Base-by-base conservation (phyloP, 1,140 invertebrate genomes). In the Neodiprion virginianus region DNA sequence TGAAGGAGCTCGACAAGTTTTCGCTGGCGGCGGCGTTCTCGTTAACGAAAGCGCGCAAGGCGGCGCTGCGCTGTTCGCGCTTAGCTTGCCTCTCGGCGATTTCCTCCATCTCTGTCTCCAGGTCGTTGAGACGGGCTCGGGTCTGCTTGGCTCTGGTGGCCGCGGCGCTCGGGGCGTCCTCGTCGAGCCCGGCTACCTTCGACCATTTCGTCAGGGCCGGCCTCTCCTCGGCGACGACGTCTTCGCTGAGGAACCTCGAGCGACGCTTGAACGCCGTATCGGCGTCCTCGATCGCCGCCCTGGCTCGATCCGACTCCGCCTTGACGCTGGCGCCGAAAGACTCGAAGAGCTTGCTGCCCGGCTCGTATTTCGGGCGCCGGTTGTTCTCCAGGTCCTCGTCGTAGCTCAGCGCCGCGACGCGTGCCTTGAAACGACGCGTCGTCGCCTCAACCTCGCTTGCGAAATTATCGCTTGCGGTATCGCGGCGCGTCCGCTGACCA, bases 21-120 rank as follows among this genome's bases (percentile, higher is more conserved):
- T 84, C 81, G 0, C 78, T 48, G 11, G 72, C 67, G 1, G 76
- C 67, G 0, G 75, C 77, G 14, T 76, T 86, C 48, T 89, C 89
- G 72, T 82, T 88, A 40, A 89, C 83, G 28, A 90, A 48, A 7
- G 88, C 87, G 9, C 84, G 80, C 0, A 90, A 83, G 0, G 87
- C 84, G 1, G 86, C 86, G 8, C 84, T 82, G 2, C 88, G 81
- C 21, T 84, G 84, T 61, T 90, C 88, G 8, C 89, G 78, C 17
- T 87, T 88, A 8, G 88, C 88, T 48, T 88, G 85, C 40, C 85
- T 85, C 53, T 89, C 87, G 0, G 85, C 87, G 67, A 90, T 73
- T 72, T 89, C 88, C 48, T 90, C 89, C 83, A 90, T 87, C 74
- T 90, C 89, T 1, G 78, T 82, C 70, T 90, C 88, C 8, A 90